phyloP scores from a whole-genome alignment of 2,888 invertebrate species.

The Barypeithes pellucidus region DNA sequence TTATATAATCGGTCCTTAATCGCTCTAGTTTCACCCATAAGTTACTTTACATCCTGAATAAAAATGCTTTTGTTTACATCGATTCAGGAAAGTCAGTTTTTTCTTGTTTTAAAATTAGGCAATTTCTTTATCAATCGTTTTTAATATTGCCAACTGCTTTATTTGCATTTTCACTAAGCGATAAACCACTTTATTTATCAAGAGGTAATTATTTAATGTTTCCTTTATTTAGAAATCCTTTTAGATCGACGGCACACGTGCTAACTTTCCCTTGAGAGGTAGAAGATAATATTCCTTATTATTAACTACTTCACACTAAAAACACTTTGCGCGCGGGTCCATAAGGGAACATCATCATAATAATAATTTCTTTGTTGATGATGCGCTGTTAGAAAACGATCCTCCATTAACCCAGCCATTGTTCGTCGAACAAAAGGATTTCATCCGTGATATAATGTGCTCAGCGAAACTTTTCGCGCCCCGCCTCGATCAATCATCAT shows the following conservation, averaged over 20 bases:
- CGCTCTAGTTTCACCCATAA: too few species aligned
- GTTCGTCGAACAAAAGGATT: conserved; percentile 48
- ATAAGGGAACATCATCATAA: conserved; percentile 49
- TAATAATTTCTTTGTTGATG: conserved; percentile 47
- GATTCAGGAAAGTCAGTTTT: too few species aligned
- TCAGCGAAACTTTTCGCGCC: conserved; percentile 40
- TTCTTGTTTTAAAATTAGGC: too few species aligned
- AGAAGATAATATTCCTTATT: conserved; percentile 37
- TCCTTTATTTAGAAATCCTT: conserved; percentile 14
- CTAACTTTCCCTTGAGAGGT: conserved; percentile 29
- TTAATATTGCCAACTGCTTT: too few species aligned
- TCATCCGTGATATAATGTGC: conserved; percentile 44
- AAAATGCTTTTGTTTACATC: too few species aligned
- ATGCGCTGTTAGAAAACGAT: conserved; percentile 45
- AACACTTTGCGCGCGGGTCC: conserved; percentile 42
- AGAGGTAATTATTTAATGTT: not conserved
- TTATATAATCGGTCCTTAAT: too few species aligned
- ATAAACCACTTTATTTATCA: not conserved
- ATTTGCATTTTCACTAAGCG: too few species aligned
- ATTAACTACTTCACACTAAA: conserved; percentile 48
- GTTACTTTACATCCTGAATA: too few species aligned
- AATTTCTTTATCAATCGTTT: too few species aligned
- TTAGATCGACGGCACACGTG: conserved; percentile 13
- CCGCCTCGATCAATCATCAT: conserved; percentile 46
- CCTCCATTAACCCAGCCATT: conserved; percentile 50